Evolutionary conservation across 2,797 vertebrate genomes (phyloP), one percentile per base, ranked within the genome.

Genomic region (Menidia menidia): DNA sequence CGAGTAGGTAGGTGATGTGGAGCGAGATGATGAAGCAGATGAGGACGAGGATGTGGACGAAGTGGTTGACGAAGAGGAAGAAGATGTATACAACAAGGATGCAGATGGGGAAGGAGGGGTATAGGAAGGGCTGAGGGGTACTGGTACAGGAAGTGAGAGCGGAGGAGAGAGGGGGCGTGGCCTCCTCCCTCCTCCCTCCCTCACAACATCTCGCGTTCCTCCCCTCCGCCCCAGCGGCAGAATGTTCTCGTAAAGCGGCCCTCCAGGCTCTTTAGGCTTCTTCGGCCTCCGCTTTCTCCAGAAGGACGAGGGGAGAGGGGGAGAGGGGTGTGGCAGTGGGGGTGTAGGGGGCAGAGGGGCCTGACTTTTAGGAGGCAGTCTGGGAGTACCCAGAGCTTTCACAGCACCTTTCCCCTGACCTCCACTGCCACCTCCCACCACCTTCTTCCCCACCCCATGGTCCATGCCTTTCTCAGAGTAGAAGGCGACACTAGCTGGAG

Each of bases 271-370:
- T 95, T 96, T 93, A 92, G 94, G 89, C 92, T 96, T 95, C 92
- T 96, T 95, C 88, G 96, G 94, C 92, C 96, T 83, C 77, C 96
- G 78, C 89, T 96, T 93, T 73, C 91, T 94, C 94, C 94, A 95
- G 79, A 95, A 94, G 93, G 90, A 95, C 95, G 92, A 96, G 91
- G 93, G 96, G 93, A 95, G 96, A 95, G 90, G 96, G 94, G 80
- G 96, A 78, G 95, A 96, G 90, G 96, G 95, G 87, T 95, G 95
- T 87, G 95, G 94, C 81, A 95, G 93, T 59, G 95, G 92, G 47
- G 94, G 94, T 90, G 94, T 95, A 78, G 95, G 95, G 68, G 96
- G 96, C 83, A 96, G 91, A 58, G 95, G 93, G 93, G 55, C 91
- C 91, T 81, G 95, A 89, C 78, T 95, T 93, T 93, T 95, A 57